Percentiles rank a stretch among this genome's conserved stretches.
phyloP scores from a whole-genome alignment of 2,888 invertebrate genomes.

The Antheraea assamensis region DNA sequence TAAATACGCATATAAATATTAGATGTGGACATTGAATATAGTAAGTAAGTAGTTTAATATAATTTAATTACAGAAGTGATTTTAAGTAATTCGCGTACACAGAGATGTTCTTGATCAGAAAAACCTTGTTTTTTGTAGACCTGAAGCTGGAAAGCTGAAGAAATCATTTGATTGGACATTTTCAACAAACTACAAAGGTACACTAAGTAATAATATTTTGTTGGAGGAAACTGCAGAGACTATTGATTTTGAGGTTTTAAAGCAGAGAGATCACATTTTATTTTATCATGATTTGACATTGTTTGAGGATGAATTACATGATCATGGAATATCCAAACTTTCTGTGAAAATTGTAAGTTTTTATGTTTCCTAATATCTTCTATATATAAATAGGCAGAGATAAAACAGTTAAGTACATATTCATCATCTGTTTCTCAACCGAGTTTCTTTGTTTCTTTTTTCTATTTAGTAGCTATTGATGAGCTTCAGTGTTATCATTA shows the following conservation, averaged over 20 bases:
- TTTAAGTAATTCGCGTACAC: background rate
- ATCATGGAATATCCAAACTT: constrained; percentile 96
- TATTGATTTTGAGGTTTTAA: constrained; percentile 94
- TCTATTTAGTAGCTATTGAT: too few species aligned
- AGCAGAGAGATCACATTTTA: constrained; percentile 93
- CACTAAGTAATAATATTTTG: constrained; percentile 83
- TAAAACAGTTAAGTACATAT: too few species aligned
- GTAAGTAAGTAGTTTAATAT: background rate
- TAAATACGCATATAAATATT: too few species aligned
- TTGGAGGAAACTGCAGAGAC: constrained; percentile 86
- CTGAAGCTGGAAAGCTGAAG: constrained; percentile 88
- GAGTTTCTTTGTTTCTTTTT: too few species aligned
- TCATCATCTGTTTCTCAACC: too few species aligned
- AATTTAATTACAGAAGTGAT: background rate
- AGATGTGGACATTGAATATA: background rate
- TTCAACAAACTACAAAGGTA: constrained; percentile 95
- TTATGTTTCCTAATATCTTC: background rate
- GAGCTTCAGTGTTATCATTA: too few species aligned
- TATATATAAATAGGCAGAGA: background rate
- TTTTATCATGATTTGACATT: constrained; percentile 97
- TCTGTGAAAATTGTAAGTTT: constrained; percentile 95
- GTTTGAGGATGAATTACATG: constrained; percentile 99
- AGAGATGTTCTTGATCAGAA: background rate
- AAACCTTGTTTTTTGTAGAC: constrained; percentile 73
- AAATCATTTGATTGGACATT: constrained; percentile 99